Evolutionary conservation across 2,888 invertebrate genomes (phyloP).

Genomic region (Hyppa rectilinea): DNA sequence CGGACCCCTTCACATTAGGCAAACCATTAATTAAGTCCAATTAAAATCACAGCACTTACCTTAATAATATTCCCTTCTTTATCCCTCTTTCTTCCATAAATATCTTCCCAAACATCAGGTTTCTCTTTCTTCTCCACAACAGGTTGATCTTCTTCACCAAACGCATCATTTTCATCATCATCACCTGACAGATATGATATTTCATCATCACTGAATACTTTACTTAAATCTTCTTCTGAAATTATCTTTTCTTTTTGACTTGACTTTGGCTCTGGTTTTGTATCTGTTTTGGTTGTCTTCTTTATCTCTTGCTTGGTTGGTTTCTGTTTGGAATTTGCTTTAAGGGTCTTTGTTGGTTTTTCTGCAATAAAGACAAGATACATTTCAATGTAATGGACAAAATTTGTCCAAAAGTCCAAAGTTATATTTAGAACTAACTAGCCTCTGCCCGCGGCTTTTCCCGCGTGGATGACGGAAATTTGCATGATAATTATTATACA

Average conservation of each 20-base stretch:
- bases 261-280: constrained; percentile 35
- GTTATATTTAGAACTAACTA: too few species aligned
- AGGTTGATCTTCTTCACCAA: constrained; percentile 70
- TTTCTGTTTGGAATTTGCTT: constrained; percentile 56
- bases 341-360: constrained; percentile 67
- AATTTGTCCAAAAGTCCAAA: too few species aligned
- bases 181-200: constrained; percentile 83
- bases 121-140: constrained; percentile 74
- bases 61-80: constrained; percentile 94
- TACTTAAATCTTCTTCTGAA: constrained; percentile 77
- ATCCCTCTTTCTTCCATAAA: constrained; percentile 96
- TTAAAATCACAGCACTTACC: constrained; percentile 74
- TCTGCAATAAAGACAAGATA: constrained; percentile 67
- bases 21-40: neutral
- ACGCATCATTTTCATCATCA: constrained; percentile 69
- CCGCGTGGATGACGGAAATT: too few species aligned
- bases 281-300: constrained; percentile 46
- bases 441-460: too few species aligned
- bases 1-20: too few species aligned
- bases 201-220: constrained; percentile 88
- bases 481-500: too few species aligned
- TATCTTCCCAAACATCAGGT: constrained; percentile 95
- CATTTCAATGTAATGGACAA: neutral
- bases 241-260: constrained; percentile 73
- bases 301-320: constrained; percentile 46